A percentile compares a stretch with the other conserved stretches of the same genome.
phyloP scores from a whole-genome alignment of 1,140 invertebrate genomes.

The Listronotus oregonensis region DNA sequence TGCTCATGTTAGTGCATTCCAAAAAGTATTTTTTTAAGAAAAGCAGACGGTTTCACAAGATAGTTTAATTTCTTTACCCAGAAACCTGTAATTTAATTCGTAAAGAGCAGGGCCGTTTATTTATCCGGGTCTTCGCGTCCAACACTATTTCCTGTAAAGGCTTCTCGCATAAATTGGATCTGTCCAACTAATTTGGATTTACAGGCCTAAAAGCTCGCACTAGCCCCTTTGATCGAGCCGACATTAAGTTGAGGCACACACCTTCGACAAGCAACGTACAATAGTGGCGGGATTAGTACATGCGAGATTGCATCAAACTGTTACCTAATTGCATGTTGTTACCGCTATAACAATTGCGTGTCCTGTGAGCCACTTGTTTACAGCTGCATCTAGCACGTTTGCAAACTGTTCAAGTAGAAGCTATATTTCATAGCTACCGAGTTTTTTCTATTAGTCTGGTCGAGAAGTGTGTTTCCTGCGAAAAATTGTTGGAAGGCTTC shows the following conservation, averaged over 20 bases:
- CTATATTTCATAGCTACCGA: too few relatives aligned
- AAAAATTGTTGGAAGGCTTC: too few relatives aligned
- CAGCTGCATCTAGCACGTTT: neutral
- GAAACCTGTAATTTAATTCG: too few relatives aligned
- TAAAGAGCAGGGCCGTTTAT: slow-evolving; percentile 15
- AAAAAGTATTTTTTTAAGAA: too few relatives aligned
- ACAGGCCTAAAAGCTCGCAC: slow-evolving; percentile 17
- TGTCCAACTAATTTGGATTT: slow-evolving; percentile 29
- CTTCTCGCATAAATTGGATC: slow-evolving; percentile 23
- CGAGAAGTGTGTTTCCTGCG: too few relatives aligned
- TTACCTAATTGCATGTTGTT: slow-evolving; percentile 29
- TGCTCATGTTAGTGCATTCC: too few relatives aligned
- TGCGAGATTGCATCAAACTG: slow-evolving; percentile 23
- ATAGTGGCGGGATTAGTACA: slow-evolving; percentile 24
- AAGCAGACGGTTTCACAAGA: too few relatives aligned
- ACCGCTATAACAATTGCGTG: slow-evolving; percentile 18
- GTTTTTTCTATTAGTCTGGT: too few relatives aligned
- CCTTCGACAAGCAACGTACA: slow-evolving; percentile 12
- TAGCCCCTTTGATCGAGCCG: slow-evolving; percentile 21
- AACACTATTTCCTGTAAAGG: slow-evolving; percentile 15
- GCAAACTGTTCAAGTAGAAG: neutral
- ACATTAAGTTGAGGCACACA: slow-evolving; percentile 16
- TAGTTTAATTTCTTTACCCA: too few relatives aligned
- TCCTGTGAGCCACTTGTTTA: slow-evolving; percentile 17
- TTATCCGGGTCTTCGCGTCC: slow-evolving; percentile 4